Base-by-base conservation (phyloP, 64 coral and sea anemone genomes). In the Stichodactyla mertensii region DNA sequence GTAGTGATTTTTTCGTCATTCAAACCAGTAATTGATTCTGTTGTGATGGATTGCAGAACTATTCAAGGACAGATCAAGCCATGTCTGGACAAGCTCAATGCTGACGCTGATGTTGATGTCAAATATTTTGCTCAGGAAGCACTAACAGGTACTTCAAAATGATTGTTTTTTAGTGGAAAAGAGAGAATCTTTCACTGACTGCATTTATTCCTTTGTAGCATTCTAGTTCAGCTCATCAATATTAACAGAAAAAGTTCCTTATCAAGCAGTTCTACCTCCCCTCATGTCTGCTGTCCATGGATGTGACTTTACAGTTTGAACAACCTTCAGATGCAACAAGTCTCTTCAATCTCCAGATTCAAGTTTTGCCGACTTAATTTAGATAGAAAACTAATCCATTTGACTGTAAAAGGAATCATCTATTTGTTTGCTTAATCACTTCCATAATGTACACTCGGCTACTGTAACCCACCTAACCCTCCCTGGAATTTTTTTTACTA, bases 71-170 rank as follows among this genome's bases (percentile, higher is more conserved):
- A 99, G 81, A 92, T 99, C 36, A 99, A 95, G 83, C 97, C 97
- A 22, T 91, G 91, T 61, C 79, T 99, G 54, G 97, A 99, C 64
- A 99, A 99, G 88, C 88, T 99, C 51, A 95, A 99, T 57, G 88
- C 87, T 16, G 97, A 99, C 57, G 4, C 82, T 57, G 97, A 99
- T 89, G 88, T 92, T 13, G 97, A 99, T 86, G 97, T 99, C 70
- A 99, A 99, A 83, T 99, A 99, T 88, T 99, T 88, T 81, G 97
- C 97, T n/a, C 97, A 99, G 82, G 97, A 99, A 89, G 97, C 97
- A 54, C 84, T 99, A 52, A 99, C 97, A 99, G 97, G 97, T 91
- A 80, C 16, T 79, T 54, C 11, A 66, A 62, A n/a, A 66, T 31
- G 24, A 31, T 27, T 12, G 5, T 11, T 31, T 22, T 66, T 66